A percentile compares a stretch with the other conserved stretches of the same genome.
Conservation (phyloP, 2,113 vertebrate species). For the Motacilla tschutschensis region DNA sequence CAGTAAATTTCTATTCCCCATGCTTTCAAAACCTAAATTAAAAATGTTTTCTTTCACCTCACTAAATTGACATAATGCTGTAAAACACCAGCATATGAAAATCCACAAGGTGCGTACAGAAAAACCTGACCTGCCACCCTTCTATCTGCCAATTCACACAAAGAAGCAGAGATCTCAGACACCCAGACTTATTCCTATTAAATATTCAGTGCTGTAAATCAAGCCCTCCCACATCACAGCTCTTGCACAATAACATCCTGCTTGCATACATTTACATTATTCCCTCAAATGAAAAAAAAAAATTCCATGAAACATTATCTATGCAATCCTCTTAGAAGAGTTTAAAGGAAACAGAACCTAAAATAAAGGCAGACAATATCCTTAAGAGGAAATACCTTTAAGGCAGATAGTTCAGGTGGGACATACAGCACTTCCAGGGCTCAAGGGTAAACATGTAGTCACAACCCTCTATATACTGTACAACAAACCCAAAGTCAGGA, state of each 20-base stretch:
- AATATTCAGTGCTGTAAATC: constrained; percentile 45
- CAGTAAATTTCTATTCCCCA: not conserved
- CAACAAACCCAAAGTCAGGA: not conserved
- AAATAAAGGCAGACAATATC: not conserved
- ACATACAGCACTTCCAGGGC: not conserved
- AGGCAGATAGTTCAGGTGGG: not conserved
- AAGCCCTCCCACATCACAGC: constrained; percentile 39
- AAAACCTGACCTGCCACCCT: not conserved
- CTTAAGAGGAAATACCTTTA: not conserved
- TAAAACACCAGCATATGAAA: not conserved
- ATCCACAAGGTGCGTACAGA: not conserved
- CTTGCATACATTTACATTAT: constrained; percentile 15
- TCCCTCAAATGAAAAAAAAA: not conserved
- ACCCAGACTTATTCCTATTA: constrained; percentile 41
- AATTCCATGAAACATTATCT: not conserved
- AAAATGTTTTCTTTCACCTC: not conserved
- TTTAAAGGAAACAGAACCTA: not conserved
- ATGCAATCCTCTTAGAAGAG: not conserved
- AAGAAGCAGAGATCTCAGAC: constrained; percentile 10
- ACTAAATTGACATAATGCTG: not conserved
- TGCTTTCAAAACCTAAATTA: not conserved
- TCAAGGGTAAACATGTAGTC: not conserved
- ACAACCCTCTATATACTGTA: rapidly evolving
- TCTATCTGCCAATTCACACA: not conserved
- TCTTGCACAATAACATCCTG: constrained; percentile 32